Percentiles rank a stretch among this genome's conserved stretches.
phyloP scores from a whole-genome alignment of 2,113 vertebrate species.

The Solea senegalensis region DNA sequence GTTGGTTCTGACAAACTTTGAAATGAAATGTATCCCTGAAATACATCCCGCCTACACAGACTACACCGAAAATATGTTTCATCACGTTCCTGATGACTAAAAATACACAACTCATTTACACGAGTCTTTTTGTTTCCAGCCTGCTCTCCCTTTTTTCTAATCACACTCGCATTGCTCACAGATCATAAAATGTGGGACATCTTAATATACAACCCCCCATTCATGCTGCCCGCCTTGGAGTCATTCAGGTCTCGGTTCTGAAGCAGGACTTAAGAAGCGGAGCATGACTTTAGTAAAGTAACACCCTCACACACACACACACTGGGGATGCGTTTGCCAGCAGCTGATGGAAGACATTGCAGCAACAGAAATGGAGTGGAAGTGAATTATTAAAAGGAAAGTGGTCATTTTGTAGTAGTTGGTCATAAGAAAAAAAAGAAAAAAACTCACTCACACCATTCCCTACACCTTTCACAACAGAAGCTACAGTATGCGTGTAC shows the following conservation, averaged over 20 bases:
- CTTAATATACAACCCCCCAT: constrained; percentile 49
- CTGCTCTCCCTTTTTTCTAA: constrained; percentile 17
- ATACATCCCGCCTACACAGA: constrained; percentile 23
- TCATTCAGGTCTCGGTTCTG: constrained; percentile 34
- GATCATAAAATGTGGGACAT: constrained; percentile 56
- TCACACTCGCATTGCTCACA: constrained; percentile 41
- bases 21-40: constrained; percentile 35
- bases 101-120: constrained; percentile 28
- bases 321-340: constrained; percentile 33
- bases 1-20: constrained; percentile 46
- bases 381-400: constrained; percentile 68
- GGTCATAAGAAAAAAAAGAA: constrained; percentile 49
- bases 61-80: constrained; percentile 9
- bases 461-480: constrained; percentile 42
- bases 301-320: constrained; percentile 14
- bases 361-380: constrained; percentile 39
- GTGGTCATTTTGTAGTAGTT: constrained; percentile 40
- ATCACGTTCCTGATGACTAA: constrained; percentile 11
- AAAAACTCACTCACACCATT: constrained; percentile 13
- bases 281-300: constrained; percentile 32
- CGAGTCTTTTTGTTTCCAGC: constrained; percentile 4
- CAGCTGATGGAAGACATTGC: constrained; percentile 53
- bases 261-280: constrained; percentile 40
- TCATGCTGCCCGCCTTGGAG: constrained; percentile 36
- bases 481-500: constrained; percentile 17